Conservation (phyloP, 2,888 invertebrate genomes). For the Candidula unifasciata region DNA sequence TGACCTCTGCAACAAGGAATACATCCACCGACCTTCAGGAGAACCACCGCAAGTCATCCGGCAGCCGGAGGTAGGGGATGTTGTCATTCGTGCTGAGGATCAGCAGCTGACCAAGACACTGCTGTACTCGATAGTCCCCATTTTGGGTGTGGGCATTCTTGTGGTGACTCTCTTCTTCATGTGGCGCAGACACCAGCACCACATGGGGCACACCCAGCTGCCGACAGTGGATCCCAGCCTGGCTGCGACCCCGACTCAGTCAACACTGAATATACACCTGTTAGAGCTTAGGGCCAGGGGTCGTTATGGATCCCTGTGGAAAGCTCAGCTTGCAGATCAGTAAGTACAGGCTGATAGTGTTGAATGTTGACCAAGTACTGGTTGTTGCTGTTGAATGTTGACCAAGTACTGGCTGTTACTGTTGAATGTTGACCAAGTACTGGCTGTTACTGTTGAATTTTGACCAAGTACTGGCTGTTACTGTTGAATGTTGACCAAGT, state of each 20-base stretch:
- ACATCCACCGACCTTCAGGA: conserved; percentile 24
- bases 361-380: too few species aligned
- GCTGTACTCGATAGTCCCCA: conserved; percentile 77
- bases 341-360: too few species aligned
- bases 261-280: conserved; percentile 86
- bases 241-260: conserved; percentile 84
- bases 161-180: conserved; percentile 81
- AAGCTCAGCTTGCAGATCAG: conserved; percentile 84
- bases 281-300: conserved; percentile 94
- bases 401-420: too few species aligned
- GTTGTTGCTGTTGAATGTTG: too few species aligned
- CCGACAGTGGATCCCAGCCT: conserved; percentile 88
- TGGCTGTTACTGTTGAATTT: too few species aligned
- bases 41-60: background rate
- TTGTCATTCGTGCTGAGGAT: conserved; percentile 51
- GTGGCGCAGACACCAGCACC: conserved; percentile 82
- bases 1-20: conserved; percentile 85
- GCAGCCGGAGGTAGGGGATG: background rate
- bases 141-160: conserved; percentile 77
- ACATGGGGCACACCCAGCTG: conserved; percentile 77
- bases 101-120: conserved; percentile 71
- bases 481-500: too few species aligned
- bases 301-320: conserved; percentile 96
- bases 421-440: too few species aligned
- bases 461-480: too few species aligned